Conservation (phyloP, 2,888 invertebrate species). For the Endotricha flammealis region DNA sequence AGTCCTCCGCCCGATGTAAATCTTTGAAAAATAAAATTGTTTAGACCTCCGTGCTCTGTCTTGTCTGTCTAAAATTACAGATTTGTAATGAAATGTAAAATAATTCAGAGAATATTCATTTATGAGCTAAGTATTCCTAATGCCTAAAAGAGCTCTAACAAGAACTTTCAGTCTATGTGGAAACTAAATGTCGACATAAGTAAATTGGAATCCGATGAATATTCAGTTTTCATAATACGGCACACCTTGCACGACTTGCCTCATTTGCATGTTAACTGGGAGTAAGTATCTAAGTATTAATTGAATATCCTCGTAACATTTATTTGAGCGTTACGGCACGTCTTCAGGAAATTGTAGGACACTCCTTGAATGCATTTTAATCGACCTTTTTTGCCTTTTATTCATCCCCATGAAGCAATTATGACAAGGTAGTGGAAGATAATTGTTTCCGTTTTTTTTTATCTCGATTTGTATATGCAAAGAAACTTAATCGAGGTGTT, state of each 20-base stretch:
- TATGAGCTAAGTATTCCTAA: no score
- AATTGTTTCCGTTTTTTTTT: no score
- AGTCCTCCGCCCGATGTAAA: no score
- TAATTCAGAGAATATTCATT: no score
- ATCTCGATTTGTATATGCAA: no score
- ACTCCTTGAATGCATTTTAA: background rate
- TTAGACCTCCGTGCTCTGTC: no score
- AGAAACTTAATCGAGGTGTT: no score
- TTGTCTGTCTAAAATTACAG: no score
- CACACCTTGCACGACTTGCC: slow-evolving; percentile 21
- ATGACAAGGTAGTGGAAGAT: background rate
- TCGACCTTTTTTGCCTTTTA: background rate
- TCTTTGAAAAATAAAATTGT: no score
- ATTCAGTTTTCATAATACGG: slow-evolving; percentile 23
- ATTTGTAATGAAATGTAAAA: no score
- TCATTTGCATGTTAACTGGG: slow-evolving; percentile 18
- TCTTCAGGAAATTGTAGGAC: slow-evolving; percentile 3
- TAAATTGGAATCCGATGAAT: slow-evolving; percentile 22
- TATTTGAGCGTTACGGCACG: slow-evolving; percentile 1
- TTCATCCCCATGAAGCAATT: background rate
- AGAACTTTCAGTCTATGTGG: background rate
- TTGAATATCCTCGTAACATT: background rate
- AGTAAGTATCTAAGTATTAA: slow-evolving; percentile 6
- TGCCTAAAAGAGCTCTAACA: no score
- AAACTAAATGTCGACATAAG: slow-evolving; percentile 13